Evolutionary conservation across 2,888 invertebrate species (phyloP), one percentile per base, ranked within the genome.

Genomic region (Luperina testacea): DNA sequence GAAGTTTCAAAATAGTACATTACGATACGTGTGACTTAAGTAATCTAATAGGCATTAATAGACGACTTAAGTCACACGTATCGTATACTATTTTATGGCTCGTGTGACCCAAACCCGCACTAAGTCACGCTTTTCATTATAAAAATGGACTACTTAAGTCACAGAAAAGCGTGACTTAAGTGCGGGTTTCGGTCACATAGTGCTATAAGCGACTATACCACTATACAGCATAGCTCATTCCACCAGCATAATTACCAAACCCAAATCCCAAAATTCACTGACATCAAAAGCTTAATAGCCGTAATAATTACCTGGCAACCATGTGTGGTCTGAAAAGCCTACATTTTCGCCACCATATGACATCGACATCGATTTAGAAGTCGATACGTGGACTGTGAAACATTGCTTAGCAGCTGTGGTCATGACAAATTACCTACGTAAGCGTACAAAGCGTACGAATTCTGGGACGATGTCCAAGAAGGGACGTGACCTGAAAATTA

Each of bases 381-480:
- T 77, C 78, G 78, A 82, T 84, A 87, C 83, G 80, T 74, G 71
- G 75, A 74, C 72, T 72, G 64, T 72, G 70, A 70, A 72, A 77
- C 81, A 70, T 65, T 70, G 76, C 77, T 77, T 57, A 80, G 48
- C 89, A 88, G 87, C 88, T 88, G 88, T 69, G 85, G 80, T 77
- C 72, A 67, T 81, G 87, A 88, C 67, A 87, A 88, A 88, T 88
- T 83, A 85, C 83, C 87, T 42, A 64, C 65, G 53, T 79, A 80
- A 83, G 76, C 88, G 75, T 80, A 45, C 75, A 59, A 63, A 32
- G 32, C 78, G 57, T 73, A 70, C 85, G 61, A 70, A 82, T 71
- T 48, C 65, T 85, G 79, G 86, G 86, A 82, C 86, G 59, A 65
- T 75, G 80, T 78, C 86, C 88, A 88, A 80, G 48, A 72, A 42